Base-by-base conservation (phyloP, 2,888 invertebrate species). In the Cheilosia urbana region DNA sequence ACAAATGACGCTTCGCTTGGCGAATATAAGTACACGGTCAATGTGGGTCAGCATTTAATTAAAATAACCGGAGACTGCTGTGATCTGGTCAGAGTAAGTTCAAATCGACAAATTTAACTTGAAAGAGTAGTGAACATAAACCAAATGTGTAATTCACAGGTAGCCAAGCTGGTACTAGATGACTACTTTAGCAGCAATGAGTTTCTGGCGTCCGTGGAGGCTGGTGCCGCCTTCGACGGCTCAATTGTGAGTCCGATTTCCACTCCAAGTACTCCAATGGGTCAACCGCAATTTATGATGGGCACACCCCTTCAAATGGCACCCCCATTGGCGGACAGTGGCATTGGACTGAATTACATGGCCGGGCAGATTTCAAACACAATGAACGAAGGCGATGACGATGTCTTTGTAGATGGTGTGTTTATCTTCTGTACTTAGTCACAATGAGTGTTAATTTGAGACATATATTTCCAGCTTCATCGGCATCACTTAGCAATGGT, bases 1-100 rank as follows among this genome's bases (percentile, higher is more conserved):
- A 96, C 96, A 89, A 96, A 96, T 93, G 97, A 97, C 93, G 96
- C 96, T 89, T 95, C 95, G 89, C 93, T 96, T 90, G 96, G 96
- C 90, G 97, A 97, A 93, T 97, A 96, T 93, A 97, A 96, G 92
- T 97, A 97, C 92, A 97, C 97, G 87, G 97, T 97, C 88, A 95
- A 95, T 89, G 95, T 97, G 90, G 97, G 96, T 88, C 95, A 95
- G 91, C 95, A 96, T 93, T 95, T 96, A 90, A 94, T 98, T 90
- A 97, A 96, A 93, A 96, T 97, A 89, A 96, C 96, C 82, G 97
- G 97, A 75, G 95, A 95, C 89, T 96, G 96, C 93, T 94, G 96
- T 91, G 96, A 97, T 93, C 94, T 97, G 90, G 96, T 97, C 89
- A 95, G 96, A 93, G 97, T 97, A 91, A 92, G 93, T 92, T 27